These are phyloP conservation scores for Masnerella sp. DNA, from an alignment of 2,888 invertebrate genomes.

Conservation along the genomic window DNA sequence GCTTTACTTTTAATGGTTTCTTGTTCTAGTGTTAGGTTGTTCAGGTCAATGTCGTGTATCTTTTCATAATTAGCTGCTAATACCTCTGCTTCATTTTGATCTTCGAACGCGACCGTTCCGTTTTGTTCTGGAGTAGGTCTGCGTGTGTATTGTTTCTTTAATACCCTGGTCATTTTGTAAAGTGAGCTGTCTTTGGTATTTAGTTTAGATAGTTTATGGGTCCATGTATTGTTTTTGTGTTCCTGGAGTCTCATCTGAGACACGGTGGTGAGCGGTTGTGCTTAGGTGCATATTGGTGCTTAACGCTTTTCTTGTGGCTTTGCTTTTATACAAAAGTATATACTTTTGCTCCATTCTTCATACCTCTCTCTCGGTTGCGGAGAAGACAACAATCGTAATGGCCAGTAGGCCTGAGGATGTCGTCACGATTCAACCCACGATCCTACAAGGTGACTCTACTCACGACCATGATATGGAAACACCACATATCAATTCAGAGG, in stretches of 20 bases:
- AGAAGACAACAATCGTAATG: too few relatives aligned
- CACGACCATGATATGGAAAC: too few relatives aligned
- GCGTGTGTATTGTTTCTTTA: constrained; percentile 28
- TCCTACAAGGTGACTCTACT: too few relatives aligned
- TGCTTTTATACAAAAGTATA: too few relatives aligned
- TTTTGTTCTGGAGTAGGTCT: constrained; percentile 20
- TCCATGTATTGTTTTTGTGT: constrained; percentile 37
- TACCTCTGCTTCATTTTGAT: constrained; percentile 42
- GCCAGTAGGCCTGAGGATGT: too few relatives aligned
- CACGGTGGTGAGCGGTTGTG: neutral
- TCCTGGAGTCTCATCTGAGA: constrained; percentile 7
- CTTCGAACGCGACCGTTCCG: neutral
- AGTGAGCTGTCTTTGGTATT: constrained; percentile 36
- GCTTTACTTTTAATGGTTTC: constrained; percentile 1
- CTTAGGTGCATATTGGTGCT: too few relatives aligned
- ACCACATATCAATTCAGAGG: too few relatives aligned
- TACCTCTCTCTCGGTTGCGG: too few relatives aligned
- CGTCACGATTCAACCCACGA: too few relatives aligned
- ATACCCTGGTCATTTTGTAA: constrained; percentile 44
- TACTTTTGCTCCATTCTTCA: too few relatives aligned
- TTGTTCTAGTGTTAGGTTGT: constrained; percentile 22
- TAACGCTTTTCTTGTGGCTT: too few relatives aligned
- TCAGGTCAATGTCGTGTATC: constrained; percentile 34
- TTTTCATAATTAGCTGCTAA: constrained; percentile 34
- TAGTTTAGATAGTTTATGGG: constrained; percentile 25